Conservation (phyloP, 2,888 invertebrate species). For the Therioaphis trifolii region DNA sequence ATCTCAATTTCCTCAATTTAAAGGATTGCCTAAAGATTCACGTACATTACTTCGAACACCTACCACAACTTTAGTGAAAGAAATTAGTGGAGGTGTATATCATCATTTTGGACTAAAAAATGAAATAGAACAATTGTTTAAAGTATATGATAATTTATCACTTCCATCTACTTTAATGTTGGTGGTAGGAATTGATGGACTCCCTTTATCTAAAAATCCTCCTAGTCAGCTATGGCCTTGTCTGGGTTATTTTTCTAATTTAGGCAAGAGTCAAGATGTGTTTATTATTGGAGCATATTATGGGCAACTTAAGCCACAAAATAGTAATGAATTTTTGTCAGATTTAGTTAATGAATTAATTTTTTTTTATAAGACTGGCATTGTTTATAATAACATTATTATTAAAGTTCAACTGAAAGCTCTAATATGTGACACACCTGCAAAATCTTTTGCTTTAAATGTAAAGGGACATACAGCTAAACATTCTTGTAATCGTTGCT, state of each 20-base stretch:
- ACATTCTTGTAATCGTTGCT: slow-evolving; percentile 65
- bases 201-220: slow-evolving; percentile 34
- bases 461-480: slow-evolving; percentile 55
- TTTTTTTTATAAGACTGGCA: slow-evolving; percentile 31
- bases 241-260: slow-evolving; percentile 24
- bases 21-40: slow-evolving; percentile 2
- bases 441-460: slow-evolving; percentile 61
- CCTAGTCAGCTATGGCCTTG: slow-evolving; percentile 47
- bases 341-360: slow-evolving; percentile 41
- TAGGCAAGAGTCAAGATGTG: slow-evolving; percentile 15
- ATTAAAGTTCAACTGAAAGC: slow-evolving; percentile 24
- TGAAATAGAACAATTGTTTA: slow-evolving; percentile 10
- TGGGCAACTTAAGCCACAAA: slow-evolving; percentile 53
- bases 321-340: slow-evolving; percentile 42
- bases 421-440: slow-evolving; percentile 59
- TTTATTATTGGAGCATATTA: slow-evolving; percentile 57
- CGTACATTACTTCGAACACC: slow-evolving; percentile 3
- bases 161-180: slow-evolving; percentile 6
- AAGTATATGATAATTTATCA: not conserved
- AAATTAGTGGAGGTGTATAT: not conserved
- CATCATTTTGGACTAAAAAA: not conserved
- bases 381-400: slow-evolving; percentile 1
- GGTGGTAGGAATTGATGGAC: slow-evolving; percentile 42
- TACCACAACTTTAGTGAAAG: not conserved
- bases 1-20: slow-evolving; percentile 5